phyloP scores from a whole-genome alignment of 2,113 vertebrate genomes.

The Gymnocephalus cernua region DNA sequence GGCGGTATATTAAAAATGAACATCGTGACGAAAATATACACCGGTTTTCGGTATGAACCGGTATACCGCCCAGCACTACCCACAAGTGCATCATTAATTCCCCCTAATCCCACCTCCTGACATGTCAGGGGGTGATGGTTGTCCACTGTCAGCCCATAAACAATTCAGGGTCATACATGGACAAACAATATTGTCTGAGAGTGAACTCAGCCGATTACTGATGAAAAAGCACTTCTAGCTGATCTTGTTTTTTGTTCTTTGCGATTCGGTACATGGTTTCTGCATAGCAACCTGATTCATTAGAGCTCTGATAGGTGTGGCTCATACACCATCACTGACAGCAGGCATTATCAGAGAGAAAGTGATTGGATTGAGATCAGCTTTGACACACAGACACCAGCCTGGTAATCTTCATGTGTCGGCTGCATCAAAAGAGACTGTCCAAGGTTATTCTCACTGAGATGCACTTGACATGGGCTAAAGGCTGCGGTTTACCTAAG shows the following conservation, averaged over 20 bases:
- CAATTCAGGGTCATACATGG: conserved; percentile 2
- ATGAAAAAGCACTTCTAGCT: background rate
- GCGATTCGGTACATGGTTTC: background rate
- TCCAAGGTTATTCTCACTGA: conserved; percentile 63
- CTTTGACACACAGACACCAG: conserved; percentile 71
- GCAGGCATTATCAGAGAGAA: conserved; percentile 34
- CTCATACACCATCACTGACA: conserved; percentile 18
- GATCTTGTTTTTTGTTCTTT: background rate
- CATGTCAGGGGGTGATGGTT: conserved; percentile 36
- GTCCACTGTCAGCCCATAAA: conserved; percentile 9
- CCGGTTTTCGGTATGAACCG: too few species aligned
- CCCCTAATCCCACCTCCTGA: conserved; percentile 31
- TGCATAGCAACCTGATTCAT: background rate
- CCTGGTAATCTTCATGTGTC: conserved; percentile 56
- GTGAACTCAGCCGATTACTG: conserved; percentile 6
- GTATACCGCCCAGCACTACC: too few species aligned
- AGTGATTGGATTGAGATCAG: conserved; percentile 53
- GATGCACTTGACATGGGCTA: conserved; percentile 43
- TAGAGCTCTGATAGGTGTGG: conserved; percentile 3
- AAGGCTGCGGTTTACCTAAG: conserved; percentile 48
- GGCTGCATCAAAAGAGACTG: conserved; percentile 38
- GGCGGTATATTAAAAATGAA: too few species aligned
- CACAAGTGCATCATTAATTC: conserved; percentile 5
- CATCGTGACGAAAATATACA: too few species aligned
- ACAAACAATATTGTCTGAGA: conserved; percentile 6